Evolutionary conservation across 2,113 vertebrate genomes (phyloP).

Genomic region (Cheilinus undulatus): DNA sequence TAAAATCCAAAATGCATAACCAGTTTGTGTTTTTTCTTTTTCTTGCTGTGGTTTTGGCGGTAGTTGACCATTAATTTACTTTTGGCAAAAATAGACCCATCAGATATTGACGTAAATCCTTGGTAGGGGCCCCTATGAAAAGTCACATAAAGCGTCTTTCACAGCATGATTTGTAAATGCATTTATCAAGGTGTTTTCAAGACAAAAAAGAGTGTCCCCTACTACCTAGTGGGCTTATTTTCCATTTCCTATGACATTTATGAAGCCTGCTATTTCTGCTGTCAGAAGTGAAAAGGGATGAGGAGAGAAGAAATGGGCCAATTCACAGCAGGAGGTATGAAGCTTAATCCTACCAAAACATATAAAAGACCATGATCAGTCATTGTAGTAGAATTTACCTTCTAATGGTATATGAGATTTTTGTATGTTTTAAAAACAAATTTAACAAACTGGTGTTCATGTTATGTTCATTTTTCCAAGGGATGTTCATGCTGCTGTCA

Average conservation of each 20-base stretch:
- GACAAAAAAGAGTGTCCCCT: too few species aligned
- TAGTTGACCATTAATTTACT: too few species aligned
- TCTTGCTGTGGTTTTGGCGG: too few species aligned
- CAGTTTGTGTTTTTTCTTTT: too few species aligned
- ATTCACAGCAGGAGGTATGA: constrained; percentile 36
- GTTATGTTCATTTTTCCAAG: constrained; percentile 11
- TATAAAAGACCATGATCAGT: constrained; percentile 32
- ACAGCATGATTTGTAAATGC: constrained; percentile 55
- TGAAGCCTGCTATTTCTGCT: constrained; percentile 54
- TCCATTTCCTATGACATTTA: constrained; percentile 18
- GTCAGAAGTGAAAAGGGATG: constrained; percentile 44
- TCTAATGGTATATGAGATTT: background rate
- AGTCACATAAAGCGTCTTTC: constrained; percentile 50
- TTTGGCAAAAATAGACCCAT: too few species aligned
- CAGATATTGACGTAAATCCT: too few species aligned
- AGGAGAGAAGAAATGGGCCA: constrained; percentile 22
- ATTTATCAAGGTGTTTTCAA: constrained; percentile 6
- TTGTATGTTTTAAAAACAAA: constrained; percentile 4
- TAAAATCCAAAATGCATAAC: too few species aligned
- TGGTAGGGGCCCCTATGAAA: too few species aligned
- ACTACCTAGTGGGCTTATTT: constrained; percentile 56
- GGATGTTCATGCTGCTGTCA: constrained; percentile 13
- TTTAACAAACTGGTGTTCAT: constrained; percentile 3
- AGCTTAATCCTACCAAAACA: constrained; percentile 16
- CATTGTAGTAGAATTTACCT: constrained; percentile 26